phyloP scores from a whole-genome alignment of 2,888 invertebrate species.

The Melanostoma mellinum region DNA sequence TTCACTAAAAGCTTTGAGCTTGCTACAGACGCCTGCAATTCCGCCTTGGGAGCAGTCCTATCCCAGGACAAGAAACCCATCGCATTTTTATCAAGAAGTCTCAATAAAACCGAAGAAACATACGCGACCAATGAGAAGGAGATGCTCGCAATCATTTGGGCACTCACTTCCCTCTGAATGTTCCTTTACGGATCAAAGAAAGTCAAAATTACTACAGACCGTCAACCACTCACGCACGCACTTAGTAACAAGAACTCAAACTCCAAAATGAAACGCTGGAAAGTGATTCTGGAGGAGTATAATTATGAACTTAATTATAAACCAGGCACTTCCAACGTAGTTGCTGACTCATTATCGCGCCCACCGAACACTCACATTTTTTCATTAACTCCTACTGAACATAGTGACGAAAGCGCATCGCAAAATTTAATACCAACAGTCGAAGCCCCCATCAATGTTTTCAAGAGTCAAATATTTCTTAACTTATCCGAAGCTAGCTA shows the following conservation, averaged over 20 bases:
- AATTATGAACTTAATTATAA: too few relatives aligned
- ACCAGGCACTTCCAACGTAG: too few relatives aligned
- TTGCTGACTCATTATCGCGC: too few relatives aligned
- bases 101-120: conserved; percentile 39
- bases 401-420: too few relatives aligned
- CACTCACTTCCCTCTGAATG: conserved; percentile 15
- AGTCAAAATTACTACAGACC: conserved; percentile 53
- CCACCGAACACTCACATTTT: too few relatives aligned
- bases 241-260: conserved; percentile 58
- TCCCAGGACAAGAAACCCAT: conserved; percentile 73
- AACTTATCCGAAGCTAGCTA: too few relatives aligned
- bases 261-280: conserved; percentile 60
- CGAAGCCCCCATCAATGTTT: too few relatives aligned
- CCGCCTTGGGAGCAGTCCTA: conserved; percentile 75
- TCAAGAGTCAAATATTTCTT: too few relatives aligned
- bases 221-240: conserved; percentile 58
- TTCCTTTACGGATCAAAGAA: conserved; percentile 53
- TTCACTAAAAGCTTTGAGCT: conserved; percentile 29
- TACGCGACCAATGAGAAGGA: conserved; percentile 49
- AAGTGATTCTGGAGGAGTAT: conserved; percentile 28
- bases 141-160: conserved; percentile 27
- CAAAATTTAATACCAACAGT: too few relatives aligned
- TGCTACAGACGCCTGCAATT: conserved; percentile 76
- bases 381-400: too few relatives aligned
- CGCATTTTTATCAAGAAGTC: conserved; percentile 43